These are phyloP conservation scores for Morus bassanus DNA, from an alignment of 2,797 vertebrate species.

Conservation along the genomic window DNA sequence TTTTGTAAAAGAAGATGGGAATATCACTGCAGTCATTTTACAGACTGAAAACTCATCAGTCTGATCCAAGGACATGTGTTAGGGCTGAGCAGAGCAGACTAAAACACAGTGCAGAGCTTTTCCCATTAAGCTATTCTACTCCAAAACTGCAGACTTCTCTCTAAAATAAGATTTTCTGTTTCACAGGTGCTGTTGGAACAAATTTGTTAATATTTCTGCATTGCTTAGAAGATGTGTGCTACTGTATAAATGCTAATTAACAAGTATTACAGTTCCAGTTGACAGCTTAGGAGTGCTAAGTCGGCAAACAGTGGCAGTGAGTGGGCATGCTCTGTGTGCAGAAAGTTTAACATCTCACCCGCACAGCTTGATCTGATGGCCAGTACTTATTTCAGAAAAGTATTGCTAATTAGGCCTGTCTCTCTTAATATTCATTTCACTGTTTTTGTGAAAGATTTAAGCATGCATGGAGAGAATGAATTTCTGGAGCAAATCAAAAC, in stretches of 20 bases:
- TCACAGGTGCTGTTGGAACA: neutral
- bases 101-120: neutral
- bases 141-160: neutral
- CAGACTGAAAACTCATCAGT: neutral
- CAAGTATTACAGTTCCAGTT: neutral
- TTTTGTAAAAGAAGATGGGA: neutral
- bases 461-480: neutral
- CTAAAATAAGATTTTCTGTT: neutral
- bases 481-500: conserved; percentile 54
- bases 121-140: neutral
- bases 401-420: neutral
- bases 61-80: neutral
- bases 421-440: neutral
- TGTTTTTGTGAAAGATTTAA: conserved; percentile 17
- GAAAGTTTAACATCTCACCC: neutral
- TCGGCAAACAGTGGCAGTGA: neutral
- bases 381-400: neutral
- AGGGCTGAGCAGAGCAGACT: neutral
- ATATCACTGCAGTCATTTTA: neutral
- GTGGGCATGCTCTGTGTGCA: neutral
- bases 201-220: neutral
- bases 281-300: neutral
- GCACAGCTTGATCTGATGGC: neutral
- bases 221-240: neutral
- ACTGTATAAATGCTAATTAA: neutral